Base-by-base conservation (phyloP, 2,797 vertebrate genomes). In the Psittacula echo region DNA sequence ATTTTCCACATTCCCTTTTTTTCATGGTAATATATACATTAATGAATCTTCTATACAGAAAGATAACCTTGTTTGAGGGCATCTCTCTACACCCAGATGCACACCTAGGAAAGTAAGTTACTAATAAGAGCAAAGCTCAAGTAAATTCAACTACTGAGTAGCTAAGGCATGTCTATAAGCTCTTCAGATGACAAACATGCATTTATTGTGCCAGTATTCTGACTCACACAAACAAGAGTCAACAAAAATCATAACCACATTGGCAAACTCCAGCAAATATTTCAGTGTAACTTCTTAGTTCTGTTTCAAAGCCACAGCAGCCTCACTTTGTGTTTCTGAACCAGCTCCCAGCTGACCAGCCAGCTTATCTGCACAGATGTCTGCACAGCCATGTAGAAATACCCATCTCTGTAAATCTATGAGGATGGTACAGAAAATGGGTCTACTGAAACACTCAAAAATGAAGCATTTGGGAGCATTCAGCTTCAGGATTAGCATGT, bases 311-410 rank as follows among this genome's bases (percentile, higher is more conserved):
- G 11, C 54, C 86, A 70, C 51, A 47, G 22, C 7, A 11, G 17
- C 60, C 45, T 21, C 45, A 13, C 27, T 48, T 44, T 54, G 58
- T 61, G 41, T 37, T 72, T 51, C 85, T 87, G 68, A 93, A 44
- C 65, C 10, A 62, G 34, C 22, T 94, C 83, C 83, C 95, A 81
- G 62, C 19, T 72, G 82, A 78, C 37, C 70, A 84, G 54, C 9
- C 85, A 84, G 80, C 26, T 86, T 80, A 77, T 87, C 70, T 17
- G n/a, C 85, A 89, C 85, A 94, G 89, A 87, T 74, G 82, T 44
- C 79, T 74, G 79, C 79, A n/a, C 41, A 58, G 73, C 32, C 68
- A 74, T 5, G 32, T 44, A 89, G 64, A 64, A 91, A 91, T 12
- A 75, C 2, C 45, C 56, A 13, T 72, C 73, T 37, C 85, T 45